Conservation (phyloP, 2,888 invertebrate genomes). For the Coleophora flavipennella region DNA sequence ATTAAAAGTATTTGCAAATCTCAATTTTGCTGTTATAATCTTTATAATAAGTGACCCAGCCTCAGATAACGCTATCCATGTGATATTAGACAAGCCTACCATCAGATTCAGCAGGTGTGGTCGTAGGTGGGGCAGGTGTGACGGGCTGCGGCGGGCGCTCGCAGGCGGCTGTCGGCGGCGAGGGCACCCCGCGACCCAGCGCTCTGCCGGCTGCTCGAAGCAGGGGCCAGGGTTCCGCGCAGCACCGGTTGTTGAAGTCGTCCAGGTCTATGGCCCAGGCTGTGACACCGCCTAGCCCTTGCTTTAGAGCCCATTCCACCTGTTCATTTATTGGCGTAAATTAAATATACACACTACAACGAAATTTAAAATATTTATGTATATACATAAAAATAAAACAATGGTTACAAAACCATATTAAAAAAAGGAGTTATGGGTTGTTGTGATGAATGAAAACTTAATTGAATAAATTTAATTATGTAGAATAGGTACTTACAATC, state of each 20-base stretch:
- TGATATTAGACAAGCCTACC: constrained; percentile 32
- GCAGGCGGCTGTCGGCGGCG: constrained; percentile 72
- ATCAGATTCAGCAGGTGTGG: constrained; percentile 73
- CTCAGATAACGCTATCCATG: no score
- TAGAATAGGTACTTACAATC: no score
- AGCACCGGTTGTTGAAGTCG: constrained; percentile 89
- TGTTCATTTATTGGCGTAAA: constrained; percentile 22
- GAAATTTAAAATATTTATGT: no score
- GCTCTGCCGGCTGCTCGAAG: constrained; percentile 84
- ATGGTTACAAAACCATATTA: no score
- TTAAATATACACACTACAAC: no score
- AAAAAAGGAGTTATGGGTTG: no score
- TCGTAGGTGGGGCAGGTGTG: constrained; percentile 83
- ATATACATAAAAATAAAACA: no score
- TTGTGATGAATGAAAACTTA: no score
- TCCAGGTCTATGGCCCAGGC: constrained; percentile 93
- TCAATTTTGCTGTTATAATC: no score
- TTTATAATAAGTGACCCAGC: no score
- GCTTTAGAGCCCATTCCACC: constrained; percentile 80
- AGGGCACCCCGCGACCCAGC: constrained; percentile 73
- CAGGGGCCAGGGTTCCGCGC: constrained; percentile 83
- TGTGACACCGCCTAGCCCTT: constrained; percentile 85
- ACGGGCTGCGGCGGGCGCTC: constrained; percentile 79
- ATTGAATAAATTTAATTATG: no score
- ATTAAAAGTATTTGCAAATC: no score